phyloP scores from a whole-genome alignment of 2,113 vertebrate genomes.

The Benitochromis conjunctus region DNA sequence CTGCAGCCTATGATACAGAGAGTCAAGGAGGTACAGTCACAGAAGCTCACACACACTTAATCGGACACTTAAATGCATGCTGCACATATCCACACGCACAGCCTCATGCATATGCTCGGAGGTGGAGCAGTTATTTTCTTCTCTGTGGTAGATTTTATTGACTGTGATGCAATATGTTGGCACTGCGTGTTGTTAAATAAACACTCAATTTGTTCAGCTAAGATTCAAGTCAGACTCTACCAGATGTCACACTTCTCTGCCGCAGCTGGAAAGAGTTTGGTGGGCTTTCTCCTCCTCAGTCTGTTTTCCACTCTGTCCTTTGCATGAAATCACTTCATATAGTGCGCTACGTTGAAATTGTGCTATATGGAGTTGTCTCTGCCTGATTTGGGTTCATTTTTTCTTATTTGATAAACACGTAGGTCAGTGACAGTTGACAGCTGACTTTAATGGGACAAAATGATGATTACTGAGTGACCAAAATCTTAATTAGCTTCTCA shows the following conservation, averaged over 20 bases:
- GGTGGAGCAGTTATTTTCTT: background rate
- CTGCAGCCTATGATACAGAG: slow-evolving; percentile 96
- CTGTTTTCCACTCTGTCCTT: background rate
- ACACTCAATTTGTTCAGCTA: slow-evolving; percentile 1
- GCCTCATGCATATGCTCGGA: background rate
- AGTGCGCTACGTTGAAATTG: background rate
- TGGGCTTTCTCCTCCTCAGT: background rate
- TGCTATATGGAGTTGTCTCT: background rate
- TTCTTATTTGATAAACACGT: background rate
- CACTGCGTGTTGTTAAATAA: background rate
- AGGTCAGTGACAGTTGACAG: background rate
- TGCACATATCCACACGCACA: background rate
- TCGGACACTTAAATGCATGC: background rate
- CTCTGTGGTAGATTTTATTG: background rate
- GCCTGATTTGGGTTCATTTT: background rate
- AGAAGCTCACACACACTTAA: background rate
- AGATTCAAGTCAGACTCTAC: background rate
- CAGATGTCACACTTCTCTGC: background rate
- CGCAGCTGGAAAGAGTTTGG: background rate
- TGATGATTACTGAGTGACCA: background rate
- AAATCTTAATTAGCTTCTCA: background rate
- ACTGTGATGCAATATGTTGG: slow-evolving; percentile 1
- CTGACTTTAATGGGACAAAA: background rate
- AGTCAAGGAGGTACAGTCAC: slow-evolving; percentile 85
- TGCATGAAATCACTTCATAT: background rate